phyloP scores from a whole-genome alignment of 1,140 invertebrate genomes.

The Mercenaria mercenaria region DNA sequence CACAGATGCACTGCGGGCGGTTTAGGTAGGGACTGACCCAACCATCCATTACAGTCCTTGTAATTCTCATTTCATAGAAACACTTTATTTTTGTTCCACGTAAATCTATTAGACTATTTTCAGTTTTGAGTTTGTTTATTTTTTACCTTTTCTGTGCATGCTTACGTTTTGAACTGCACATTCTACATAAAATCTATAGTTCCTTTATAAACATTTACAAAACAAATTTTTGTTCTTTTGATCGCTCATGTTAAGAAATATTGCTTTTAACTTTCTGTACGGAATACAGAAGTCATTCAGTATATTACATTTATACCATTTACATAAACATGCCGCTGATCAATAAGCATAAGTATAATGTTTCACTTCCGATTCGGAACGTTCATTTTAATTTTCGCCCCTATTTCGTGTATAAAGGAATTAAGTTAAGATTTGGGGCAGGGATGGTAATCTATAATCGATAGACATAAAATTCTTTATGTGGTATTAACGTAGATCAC shows the following conservation, averaged over 20 bases:
- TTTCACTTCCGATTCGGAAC: neutral
- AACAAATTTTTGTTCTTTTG: neutral
- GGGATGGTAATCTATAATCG: conserved; percentile 6
- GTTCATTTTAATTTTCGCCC: neutral
- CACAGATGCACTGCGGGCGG: too few species aligned
- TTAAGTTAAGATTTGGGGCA: neutral
- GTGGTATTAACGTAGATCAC: conserved; percentile 18
- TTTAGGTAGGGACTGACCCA: too few species aligned
- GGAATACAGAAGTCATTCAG: neutral
- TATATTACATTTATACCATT: neutral
- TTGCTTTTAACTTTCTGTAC: neutral
- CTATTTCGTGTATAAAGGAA: neutral
- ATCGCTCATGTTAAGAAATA: neutral
- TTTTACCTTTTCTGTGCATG: too few species aligned
- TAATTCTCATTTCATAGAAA: too few species aligned
- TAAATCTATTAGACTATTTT: too few species aligned
- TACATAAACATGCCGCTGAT: neutral
- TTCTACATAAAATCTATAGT: too few species aligned
- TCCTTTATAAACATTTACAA: neutral
- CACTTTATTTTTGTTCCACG: too few species aligned
- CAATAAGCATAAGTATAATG: neutral
- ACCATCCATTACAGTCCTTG: too few species aligned
- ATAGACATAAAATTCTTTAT: conserved; percentile 4
- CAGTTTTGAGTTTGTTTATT: too few species aligned
- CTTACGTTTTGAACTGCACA: too few species aligned